Percentiles rank a stretch among this genome's conserved stretches.
These are phyloP conservation scores for Perca schrenkii DNA, from an alignment of 2,113 vertebrate species.

Conservation along the genomic window DNA sequence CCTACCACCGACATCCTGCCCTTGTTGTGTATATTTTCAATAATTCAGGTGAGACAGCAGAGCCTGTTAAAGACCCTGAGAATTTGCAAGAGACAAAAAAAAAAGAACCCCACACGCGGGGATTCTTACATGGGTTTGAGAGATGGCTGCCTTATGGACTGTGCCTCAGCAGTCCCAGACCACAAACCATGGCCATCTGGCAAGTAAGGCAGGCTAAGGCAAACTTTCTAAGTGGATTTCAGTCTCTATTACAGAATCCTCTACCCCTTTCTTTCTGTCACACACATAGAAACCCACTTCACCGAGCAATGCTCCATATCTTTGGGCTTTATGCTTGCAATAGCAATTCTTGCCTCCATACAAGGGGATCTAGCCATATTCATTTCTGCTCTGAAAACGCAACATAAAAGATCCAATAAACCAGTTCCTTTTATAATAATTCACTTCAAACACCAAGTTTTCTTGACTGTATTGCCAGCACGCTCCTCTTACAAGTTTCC, in stretches of 20 bases:
- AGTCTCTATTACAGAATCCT: constrained; percentile 16
- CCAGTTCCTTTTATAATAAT: constrained; percentile 22
- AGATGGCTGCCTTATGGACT: constrained; percentile 80
- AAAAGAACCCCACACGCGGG: constrained; percentile 62
- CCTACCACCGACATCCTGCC: constrained; percentile 13
- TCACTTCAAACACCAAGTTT: constrained; percentile 30
- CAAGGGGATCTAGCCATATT: not conserved
- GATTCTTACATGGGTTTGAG: constrained; percentile 77
- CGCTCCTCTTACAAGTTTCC: constrained; percentile 3
- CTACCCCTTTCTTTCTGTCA: not conserved
- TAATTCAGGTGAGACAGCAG: constrained; percentile 65
- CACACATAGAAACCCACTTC: not conserved
- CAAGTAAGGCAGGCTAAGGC: constrained; percentile 54
- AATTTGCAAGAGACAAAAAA: constrained; percentile 62
- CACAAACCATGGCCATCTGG: constrained; percentile 78
- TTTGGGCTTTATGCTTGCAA: constrained; percentile 8
- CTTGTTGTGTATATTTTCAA: constrained; percentile 41
- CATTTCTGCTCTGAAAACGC: constrained; percentile 12
- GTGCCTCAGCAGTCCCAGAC: constrained; percentile 71
- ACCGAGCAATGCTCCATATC: constrained; percentile 3
- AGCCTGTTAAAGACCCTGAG: constrained; percentile 62
- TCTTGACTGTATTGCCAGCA: constrained; percentile 4
- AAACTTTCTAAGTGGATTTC: constrained; percentile 59
- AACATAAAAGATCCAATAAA: constrained; percentile 23
- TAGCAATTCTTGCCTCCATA: not conserved